Conservation (phyloP, 2,113 vertebrate species). For the Turdus rufiventris region DNA sequence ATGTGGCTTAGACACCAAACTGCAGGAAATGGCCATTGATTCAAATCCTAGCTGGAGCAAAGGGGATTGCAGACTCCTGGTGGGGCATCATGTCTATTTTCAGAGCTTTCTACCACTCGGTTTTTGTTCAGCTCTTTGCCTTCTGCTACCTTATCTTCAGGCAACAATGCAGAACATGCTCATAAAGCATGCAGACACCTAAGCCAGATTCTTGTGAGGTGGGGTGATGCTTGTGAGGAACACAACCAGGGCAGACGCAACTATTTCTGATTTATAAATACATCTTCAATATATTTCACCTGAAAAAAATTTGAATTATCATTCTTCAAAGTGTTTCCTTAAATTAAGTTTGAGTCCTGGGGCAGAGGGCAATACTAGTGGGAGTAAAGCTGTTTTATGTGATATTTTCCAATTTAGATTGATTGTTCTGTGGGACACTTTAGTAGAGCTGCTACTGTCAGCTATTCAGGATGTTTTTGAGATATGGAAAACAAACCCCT, state of each 20-base stretch:
- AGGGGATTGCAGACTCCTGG: neutral
- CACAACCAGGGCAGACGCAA: neutral
- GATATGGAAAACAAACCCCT: constrained; percentile 17
- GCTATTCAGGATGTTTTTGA: constrained; percentile 40
- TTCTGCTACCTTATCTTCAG: neutral
- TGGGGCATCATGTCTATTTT: neutral
- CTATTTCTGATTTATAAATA: neutral
- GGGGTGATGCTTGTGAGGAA: neutral
- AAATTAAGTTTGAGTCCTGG: constrained; percentile 3
- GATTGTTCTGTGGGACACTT: constrained; percentile 2
- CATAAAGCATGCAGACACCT: neutral
- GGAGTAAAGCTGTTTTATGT: neutral
- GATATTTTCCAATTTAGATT: constrained; percentile 32
- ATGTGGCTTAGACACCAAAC: neutral
- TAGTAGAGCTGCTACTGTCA: constrained; percentile 33
- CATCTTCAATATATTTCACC: neutral
- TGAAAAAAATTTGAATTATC: neutral
- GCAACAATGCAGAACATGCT: rapidly evolving
- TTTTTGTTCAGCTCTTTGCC: neutral
- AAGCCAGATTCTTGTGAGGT: neutral
- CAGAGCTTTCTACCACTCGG: neutral
- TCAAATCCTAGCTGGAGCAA: neutral
- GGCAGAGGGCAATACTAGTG: neutral
- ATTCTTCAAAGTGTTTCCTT: neutral
- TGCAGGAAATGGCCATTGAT: neutral